Conservation (phyloP, 1,140 invertebrate species). For the Holotrichia oblita region DNA sequence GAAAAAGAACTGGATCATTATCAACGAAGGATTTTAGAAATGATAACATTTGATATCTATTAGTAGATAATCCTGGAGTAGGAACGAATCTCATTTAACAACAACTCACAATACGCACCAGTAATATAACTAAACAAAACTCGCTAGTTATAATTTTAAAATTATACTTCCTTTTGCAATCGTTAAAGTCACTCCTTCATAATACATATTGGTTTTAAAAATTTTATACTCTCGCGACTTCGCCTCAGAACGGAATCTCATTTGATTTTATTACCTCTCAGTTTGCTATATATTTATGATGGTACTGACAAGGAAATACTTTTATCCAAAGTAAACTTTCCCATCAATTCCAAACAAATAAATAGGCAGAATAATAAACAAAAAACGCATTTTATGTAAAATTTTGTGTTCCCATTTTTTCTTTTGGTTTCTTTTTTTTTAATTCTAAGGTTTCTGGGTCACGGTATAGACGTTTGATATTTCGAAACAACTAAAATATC, state of each 20-base stretch:
- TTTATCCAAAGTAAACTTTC: slow-evolving; percentile 31
- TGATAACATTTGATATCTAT: too few species aligned
- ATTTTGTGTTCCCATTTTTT: background rate
- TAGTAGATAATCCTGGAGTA: too few species aligned
- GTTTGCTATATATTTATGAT: slow-evolving; percentile 25
- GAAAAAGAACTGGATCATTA: too few species aligned
- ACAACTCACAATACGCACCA: too few species aligned
- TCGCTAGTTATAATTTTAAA: too few species aligned
- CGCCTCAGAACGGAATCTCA: slow-evolving; percentile 2
- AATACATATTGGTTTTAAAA: background rate
- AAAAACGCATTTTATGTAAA: slow-evolving; percentile 35
- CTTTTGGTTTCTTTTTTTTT: background rate
- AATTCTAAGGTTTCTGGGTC: background rate
- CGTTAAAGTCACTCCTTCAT: background rate
- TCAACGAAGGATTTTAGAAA: too few species aligned
- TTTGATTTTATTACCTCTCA: slow-evolving; percentile 10
- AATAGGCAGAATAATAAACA: slow-evolving; percentile 16
- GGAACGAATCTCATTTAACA: too few species aligned
- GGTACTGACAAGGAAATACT: background rate
- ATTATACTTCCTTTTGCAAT: background rate
- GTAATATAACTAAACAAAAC: too few species aligned
- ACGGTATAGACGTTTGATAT: background rate
- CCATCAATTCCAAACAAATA: slow-evolving; percentile 32
- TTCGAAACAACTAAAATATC: slow-evolving; percentile 23
- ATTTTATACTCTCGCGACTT: background rate